Conservation (phyloP, 2,797 vertebrate genomes). For the Iguana delicatissima region DNA sequence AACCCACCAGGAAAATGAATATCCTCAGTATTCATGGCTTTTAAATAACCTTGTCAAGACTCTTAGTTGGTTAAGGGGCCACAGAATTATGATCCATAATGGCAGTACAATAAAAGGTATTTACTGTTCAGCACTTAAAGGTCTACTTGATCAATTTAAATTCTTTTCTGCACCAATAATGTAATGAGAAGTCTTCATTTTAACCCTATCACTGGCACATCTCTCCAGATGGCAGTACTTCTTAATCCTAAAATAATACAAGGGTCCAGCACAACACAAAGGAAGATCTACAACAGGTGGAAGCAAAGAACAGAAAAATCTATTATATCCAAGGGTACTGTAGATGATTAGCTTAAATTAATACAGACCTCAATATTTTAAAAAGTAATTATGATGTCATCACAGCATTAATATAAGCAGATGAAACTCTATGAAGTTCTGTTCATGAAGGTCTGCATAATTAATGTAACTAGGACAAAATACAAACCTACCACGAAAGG, state of each 20-base stretch:
- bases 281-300: too few relatives aligned
- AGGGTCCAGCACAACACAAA: neutral
- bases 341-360: neutral
- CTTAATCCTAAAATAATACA: neutral
- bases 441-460: neutral
- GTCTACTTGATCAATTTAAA: neutral
- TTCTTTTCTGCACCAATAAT: neutral
- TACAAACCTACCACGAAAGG: slow-evolving; percentile 92
- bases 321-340: neutral
- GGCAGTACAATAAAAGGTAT: neutral
- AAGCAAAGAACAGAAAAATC: neutral
- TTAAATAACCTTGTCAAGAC: neutral
- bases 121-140: neutral
- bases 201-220: neutral
- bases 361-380: neutral
- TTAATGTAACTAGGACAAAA: neutral
- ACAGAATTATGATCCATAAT: neutral
- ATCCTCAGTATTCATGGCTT: too few relatives aligned
- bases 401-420: neutral
- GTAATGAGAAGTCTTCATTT: neutral
- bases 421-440: neutral
- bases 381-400: neutral
- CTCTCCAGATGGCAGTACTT: neutral
- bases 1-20: neutral
- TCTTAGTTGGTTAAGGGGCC: neutral